Conservation (phyloP, 2,113 vertebrate genomes). For the Campylomormyrus tamandua region DNA sequence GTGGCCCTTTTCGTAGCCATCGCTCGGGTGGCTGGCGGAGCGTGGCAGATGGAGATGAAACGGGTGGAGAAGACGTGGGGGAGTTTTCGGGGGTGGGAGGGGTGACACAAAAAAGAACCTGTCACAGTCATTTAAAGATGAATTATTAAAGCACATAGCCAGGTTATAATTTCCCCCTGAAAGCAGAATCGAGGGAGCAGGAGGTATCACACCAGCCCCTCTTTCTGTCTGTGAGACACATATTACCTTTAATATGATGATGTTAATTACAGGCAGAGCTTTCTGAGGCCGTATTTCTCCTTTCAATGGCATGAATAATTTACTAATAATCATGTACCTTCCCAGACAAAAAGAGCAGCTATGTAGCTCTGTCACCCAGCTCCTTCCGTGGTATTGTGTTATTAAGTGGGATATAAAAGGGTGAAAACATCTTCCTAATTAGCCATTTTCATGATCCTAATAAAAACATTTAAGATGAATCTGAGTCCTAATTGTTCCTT, state of each 20-base stretch:
- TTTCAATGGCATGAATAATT: conserved; percentile 54
- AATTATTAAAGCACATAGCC: conserved; percentile 70
- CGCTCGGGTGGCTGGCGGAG: conserved; percentile 26
- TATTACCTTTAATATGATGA: conserved; percentile 54
- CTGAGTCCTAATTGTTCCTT: conserved; percentile 18
- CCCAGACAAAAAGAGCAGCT: conserved; percentile 43
- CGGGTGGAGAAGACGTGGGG: conserved; percentile 27
- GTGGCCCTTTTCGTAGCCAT: conserved; percentile 27
- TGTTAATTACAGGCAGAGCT: conserved; percentile 38
- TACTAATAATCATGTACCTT: conserved; percentile 46
- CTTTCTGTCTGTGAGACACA: conserved; percentile 44
- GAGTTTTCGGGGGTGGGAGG: conserved; percentile 4
- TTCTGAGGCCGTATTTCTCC: conserved; percentile 20
- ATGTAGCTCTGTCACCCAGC: conserved; percentile 30
- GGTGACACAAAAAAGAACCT: conserved; percentile 53
- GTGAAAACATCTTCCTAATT: conserved; percentile 27
- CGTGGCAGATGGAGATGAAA: conserved; percentile 42
- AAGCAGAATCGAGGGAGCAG: conserved; percentile 49
- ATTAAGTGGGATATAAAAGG: conserved; percentile 26
- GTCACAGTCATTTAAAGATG: conserved; percentile 68
- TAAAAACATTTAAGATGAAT: conserved; percentile 30
- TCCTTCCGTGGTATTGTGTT: conserved; percentile 23
- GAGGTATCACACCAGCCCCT: conserved; percentile 55
- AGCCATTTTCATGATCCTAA: conserved; percentile 23
- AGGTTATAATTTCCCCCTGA: conserved; percentile 70